Evolutionary conservation across 2,113 vertebrate genomes (phyloP), one percentile per base, ranked within the genome.

Genomic region (Catagonus wagneri): DNA sequence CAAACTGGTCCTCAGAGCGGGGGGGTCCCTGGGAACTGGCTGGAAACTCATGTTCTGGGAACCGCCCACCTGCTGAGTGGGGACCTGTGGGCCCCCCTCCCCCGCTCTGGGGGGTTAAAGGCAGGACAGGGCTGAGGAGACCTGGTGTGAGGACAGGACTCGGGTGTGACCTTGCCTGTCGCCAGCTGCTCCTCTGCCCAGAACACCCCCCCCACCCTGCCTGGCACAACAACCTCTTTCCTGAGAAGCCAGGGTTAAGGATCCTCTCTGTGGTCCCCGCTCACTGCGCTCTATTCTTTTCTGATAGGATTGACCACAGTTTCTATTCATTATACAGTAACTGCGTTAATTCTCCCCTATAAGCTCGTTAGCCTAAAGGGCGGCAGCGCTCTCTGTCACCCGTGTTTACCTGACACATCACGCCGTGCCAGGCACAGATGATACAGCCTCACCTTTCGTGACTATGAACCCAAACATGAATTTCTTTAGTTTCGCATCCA

Each of bases 11-110:
- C 50, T 52, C 19, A 5, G 52, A 56, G 11, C 39, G n/a, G n/a
- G n/a, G n/a, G 60, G 16, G 9, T 27, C 12, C 34, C 20, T 1
- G 16, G 29, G 32, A 17, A 19, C 13, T 5, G 16, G 3, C 7
- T 5, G 6, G 20, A 29, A 69, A 75, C 7, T 7, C 29, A 9
- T 1, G 4, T 39, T 23, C 54, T 44, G 0, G 0, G 39, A 32
- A 6, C 39, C 72, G 16, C 13, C 1, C 22, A 34, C 9, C 20
- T 72, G 32, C n/a, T 17, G 50, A 25, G 23, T 6, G 4, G 10
- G 76, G 6, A 36, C 32, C 25, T 32, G 7, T 6, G 36, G 20
- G 32, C 54, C 16, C 44, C 44, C 4, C 44, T 8, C 44, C 44
- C 44, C 44, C 5, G 5, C 44, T 8, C 44, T 8, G 8, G 15